Evolutionary conservation across 2,113 vertebrate species (phyloP), one percentile per base, ranked within the genome.

Genomic region (Indicator maculatus): DNA sequence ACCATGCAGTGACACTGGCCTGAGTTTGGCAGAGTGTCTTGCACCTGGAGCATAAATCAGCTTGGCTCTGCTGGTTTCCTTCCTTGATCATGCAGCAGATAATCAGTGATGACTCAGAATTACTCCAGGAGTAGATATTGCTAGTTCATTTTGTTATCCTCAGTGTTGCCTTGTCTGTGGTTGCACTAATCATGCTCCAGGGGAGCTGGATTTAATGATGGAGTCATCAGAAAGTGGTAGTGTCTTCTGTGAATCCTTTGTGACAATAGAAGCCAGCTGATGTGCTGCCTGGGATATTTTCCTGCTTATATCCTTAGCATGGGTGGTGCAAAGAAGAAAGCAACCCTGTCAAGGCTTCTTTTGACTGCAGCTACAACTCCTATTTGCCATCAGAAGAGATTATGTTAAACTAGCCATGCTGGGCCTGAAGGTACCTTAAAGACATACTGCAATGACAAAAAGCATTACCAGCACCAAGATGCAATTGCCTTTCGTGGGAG

Each of bases 381-480:
- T 52, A 88, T 93, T 95, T 93, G 59, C 78, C 39, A 91, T 96
- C 86, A 89, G 86, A 83, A 89, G 39, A 91, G 74, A 93, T 95
- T 93, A 94, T 70, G 58, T 94, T 76, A 86, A 88, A 88, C 21
- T 47, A 71, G 73, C 56, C 36, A 5, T 50, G 4, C 92, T 69
- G 71, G 86, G 90, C 90, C 92, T 2, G 0, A 92, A 93, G 93
- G 95, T 85, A 91, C 75, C 92, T 95, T 80, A 85, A 80, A 96
- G 90, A 95, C 93, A 94, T 74, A 96, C 93, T 96, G 92, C 67
- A 59, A 27, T 64, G 93, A 90, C 93, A 96, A 71, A 92, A 94
- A 87, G 47, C 86, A 88, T 97, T 96, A 94, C 78, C 72, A 77
- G 16, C 86, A 58, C 3, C 19, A 59, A 75, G 58, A 71, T 74